These are phyloP conservation scores for Heliconius congener DNA, from an alignment of 1,140 invertebrate species.

Conservation along the genomic window DNA sequence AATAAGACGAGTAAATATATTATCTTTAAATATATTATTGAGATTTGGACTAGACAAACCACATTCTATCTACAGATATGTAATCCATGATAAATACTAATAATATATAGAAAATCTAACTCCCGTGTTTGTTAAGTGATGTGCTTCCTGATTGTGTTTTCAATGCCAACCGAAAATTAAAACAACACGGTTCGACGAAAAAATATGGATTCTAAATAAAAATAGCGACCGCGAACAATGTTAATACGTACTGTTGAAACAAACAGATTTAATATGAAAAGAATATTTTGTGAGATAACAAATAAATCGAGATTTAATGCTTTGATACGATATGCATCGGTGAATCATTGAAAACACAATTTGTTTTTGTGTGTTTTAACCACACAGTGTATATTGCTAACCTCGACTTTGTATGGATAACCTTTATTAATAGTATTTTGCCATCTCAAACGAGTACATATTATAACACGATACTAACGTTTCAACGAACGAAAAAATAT, in stretches of 20 bases:
- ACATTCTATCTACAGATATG: conserved; percentile 81
- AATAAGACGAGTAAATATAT: conserved; percentile 71
- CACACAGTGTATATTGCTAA: conserved; percentile 40
- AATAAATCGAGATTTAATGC: background rate
- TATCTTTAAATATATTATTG: conserved; percentile 72
- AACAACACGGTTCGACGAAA: background rate
- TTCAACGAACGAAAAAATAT: conserved; percentile 45
- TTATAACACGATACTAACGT: conserved; percentile 40
- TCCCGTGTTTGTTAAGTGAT: conserved; percentile 64
- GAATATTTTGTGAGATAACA: background rate
- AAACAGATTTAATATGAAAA: background rate
- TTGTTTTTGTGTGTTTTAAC: conserved; percentile 26
- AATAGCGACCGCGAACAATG: background rate
- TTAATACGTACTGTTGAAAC: background rate
- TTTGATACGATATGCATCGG: background rate
- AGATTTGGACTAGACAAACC: conserved; percentile 80
- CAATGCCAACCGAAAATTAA: conserved; percentile 48
- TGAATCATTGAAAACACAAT: conserved; percentile 33
- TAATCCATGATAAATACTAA: conserved; percentile 80
- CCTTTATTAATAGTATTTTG: conserved; percentile 29
- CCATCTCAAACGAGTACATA: conserved; percentile 40
- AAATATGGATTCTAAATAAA: background rate
- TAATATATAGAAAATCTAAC: conserved; percentile 78
- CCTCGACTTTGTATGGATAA: conserved; percentile 39
- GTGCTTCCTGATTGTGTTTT: conserved; percentile 64